Evolutionary conservation across 2,888 invertebrate genomes (phyloP), one percentile per base, ranked within the genome.

Genomic region (Pseudeuparius sepicola): DNA sequence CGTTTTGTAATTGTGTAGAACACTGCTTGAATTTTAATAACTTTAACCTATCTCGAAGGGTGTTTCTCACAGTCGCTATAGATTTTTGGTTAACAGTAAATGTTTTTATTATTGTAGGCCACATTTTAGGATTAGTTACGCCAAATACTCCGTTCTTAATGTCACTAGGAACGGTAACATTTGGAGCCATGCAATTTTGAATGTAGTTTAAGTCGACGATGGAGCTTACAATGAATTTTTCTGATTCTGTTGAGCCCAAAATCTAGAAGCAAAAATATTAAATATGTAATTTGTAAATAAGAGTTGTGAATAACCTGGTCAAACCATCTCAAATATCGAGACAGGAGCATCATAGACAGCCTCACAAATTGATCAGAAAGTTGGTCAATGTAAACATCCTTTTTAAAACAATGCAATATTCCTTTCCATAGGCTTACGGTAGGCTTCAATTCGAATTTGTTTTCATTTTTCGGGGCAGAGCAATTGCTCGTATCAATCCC

Each of bases 301-400:
- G n/a, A n/a, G n/a, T n/a, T n/a, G n/a, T n/a, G n/a, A n/a, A n/a
- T n/a, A n/a, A n/a, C n/a, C n/a, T n/a, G n/a, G n/a, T n/a, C n/a
- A n/a, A n/a, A n/a, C n/a, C 87, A 89, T n/a, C 72, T 73, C 6
- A 73, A 67, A 58, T 86, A 86, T 51, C 93, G 73, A 25, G 86
- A 72, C 25, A 89, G 55, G 23, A 94, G 67, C 65, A 93, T 86
- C 40, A 94, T 66, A 12, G 80, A 81, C 4, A 94, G 68, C 61
- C 89, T 93, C 75, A 88, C 87, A 64, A 94, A 90, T 56, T 84
- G 82, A 54, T 81, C 80, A 34, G 76, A 76, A 1, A 88, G 65
- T 37, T 86, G 79, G 14, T 75, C 67, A 31, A 96, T 71, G 59
- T 78, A 93, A 4, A 92, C 71, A 16, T 82, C 80, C 11, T 79